Percentiles rank a stretch among this genome's conserved stretches.
These are phyloP conservation scores for Saturnia pavonia DNA, from an alignment of 2,888 invertebrate genomes.

Conservation along the genomic window DNA sequence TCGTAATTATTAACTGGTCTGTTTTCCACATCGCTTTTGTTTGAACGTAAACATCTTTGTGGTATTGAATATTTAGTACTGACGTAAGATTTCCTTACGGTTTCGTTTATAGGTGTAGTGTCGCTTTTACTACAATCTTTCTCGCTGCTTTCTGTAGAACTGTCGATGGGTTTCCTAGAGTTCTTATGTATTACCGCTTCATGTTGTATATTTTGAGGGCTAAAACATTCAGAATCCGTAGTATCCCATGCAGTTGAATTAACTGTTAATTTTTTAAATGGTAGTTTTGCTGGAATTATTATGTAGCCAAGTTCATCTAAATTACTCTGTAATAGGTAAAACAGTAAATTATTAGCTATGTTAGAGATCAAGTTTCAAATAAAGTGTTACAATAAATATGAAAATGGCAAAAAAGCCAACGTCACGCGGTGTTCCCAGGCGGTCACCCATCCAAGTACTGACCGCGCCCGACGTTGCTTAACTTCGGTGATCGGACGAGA, in stretches of 20 bases:
- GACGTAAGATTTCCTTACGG: conserved; percentile 46
- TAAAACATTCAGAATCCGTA: conserved; percentile 64
- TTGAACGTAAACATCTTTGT: conserved; percentile 55
- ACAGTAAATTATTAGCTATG: background rate
- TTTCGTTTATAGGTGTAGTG: conserved; percentile 59
- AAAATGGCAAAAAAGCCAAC: conserved; percentile 46
- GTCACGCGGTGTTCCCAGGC: conserved; percentile 67
- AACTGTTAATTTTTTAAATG: conserved; percentile 54
- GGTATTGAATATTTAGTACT: conserved; percentile 39
- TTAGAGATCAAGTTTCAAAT: background rate
- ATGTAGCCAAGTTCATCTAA: conserved; percentile 68
- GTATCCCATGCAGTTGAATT: conserved; percentile 63
- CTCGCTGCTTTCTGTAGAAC: conserved; percentile 58
- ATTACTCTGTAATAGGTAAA: conserved; percentile 29
- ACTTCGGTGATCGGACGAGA: conserved; percentile 74
- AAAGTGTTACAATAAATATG: background rate
- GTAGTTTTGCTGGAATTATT: conserved; percentile 62
- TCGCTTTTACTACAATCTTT: conserved; percentile 56
- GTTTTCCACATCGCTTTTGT: conserved; percentile 46
- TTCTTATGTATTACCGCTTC: conserved; percentile 52
- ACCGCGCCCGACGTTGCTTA: conserved; percentile 71
- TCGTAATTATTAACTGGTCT: conserved; percentile 46
- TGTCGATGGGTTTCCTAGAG: conserved; percentile 34
- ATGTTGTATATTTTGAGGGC: conserved; percentile 55
- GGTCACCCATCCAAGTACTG: conserved; percentile 74